A percentile compares a stretch with the other conserved stretches of the same genome.
Evolutionary conservation across 2,113 vertebrate species (phyloP).

Genomic region (Crotalus viridis): DNA sequence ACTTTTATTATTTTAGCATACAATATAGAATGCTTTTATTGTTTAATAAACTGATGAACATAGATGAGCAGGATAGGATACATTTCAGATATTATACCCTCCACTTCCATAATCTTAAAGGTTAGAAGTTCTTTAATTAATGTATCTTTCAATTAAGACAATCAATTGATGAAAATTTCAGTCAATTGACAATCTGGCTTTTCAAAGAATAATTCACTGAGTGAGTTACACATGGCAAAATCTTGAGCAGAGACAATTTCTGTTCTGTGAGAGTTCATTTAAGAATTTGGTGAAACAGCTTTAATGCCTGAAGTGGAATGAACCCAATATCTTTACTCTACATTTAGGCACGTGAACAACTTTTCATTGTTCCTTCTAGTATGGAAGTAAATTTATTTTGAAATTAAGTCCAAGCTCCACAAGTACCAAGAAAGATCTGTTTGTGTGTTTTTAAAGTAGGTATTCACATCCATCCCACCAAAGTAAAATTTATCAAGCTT

Average conservation of each 20-base stretch:
- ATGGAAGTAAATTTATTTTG: neutral
- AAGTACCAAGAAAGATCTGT: neutral
- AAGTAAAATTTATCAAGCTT: neutral
- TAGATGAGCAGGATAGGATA: neutral
- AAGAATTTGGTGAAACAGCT: neutral
- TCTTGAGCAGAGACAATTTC: neutral
- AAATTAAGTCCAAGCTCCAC: neutral
- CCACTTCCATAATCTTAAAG: neutral
- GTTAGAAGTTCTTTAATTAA: no score
- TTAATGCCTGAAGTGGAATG: neutral
- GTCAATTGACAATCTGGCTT: neutral
- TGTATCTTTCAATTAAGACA: neutral
- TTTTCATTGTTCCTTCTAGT: neutral
- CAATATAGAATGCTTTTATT: neutral
- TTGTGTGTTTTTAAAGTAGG: neutral
- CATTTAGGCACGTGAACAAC: neutral
- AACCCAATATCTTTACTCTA: neutral
- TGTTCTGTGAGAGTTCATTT: neutral
- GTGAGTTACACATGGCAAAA: neutral
- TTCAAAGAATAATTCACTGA: neutral
- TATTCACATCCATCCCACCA: neutral
- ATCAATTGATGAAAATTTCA: neutral
- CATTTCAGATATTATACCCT: neutral
- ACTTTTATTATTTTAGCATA: neutral
- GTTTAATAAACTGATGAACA: neutral